Evolutionary conservation across 2,113 vertebrate genomes (phyloP).

Genomic region (Cheirogaleus medius): DNA sequence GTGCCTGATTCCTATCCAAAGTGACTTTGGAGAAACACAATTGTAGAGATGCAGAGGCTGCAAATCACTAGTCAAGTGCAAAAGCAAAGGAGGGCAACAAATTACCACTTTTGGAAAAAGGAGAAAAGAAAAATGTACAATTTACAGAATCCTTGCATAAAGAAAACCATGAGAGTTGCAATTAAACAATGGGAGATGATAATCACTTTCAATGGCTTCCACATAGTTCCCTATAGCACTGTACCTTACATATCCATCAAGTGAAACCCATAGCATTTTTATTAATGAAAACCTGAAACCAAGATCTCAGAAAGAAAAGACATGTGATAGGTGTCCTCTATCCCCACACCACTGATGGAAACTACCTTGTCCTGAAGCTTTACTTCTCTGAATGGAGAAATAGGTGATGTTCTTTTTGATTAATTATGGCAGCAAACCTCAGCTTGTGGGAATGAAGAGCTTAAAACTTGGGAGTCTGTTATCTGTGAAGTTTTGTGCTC

Average conservation of each 20-base stretch:
- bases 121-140: background rate
- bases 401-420: background rate
- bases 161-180: background rate
- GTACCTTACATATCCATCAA: background rate
- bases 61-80: background rate
- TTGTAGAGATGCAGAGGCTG: no score
- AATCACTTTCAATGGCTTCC: background rate
- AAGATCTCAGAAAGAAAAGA: background rate
- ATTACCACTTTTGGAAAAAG: background rate
- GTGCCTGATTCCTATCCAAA: background rate
- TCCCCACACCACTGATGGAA: background rate
- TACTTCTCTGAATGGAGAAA: constrained; percentile 40
- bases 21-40: background rate
- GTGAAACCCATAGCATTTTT: background rate
- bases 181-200: background rate
- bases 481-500: constrained; percentile 21
- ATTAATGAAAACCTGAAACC: background rate
- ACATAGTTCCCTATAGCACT: no score
- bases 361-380: background rate
- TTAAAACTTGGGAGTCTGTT: constrained; percentile 50
- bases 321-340: background rate
- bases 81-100: background rate
- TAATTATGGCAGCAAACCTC: constrained; percentile 8
- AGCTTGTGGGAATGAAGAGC: background rate
- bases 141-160: background rate